Conservation (phyloP, 2,113 vertebrate genomes). For the Gymnogyps californianus region DNA sequence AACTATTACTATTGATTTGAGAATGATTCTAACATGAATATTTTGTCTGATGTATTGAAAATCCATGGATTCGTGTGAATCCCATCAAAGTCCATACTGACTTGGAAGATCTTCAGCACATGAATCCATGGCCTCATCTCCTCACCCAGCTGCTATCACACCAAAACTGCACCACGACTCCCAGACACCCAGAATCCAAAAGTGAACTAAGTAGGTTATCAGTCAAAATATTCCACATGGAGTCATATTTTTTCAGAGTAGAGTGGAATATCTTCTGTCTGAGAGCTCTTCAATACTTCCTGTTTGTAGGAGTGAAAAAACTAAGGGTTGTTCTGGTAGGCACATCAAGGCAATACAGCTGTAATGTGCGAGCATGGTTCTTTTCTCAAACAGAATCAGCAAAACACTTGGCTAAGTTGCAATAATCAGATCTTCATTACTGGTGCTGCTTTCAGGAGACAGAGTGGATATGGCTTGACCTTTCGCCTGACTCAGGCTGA, state of each 20-base stretch:
- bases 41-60: not conserved
- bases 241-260: not conserved
- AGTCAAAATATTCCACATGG: not conserved
- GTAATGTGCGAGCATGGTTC: not conserved
- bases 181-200: not conserved
- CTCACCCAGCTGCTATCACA: not conserved
- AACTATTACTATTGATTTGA: not conserved
- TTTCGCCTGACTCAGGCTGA: not conserved
- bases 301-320: not conserved
- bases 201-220: not conserved
- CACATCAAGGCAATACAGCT: not conserved
- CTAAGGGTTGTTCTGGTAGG: not conserved
- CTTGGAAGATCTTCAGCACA: not conserved
- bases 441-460: not conserved
- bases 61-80: not conserved
- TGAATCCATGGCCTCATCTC: not conserved
- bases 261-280: not conserved
- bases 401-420: not conserved
- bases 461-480: not conserved
- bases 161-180: not conserved
- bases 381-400: not conserved
- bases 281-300: not conserved
- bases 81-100: not conserved
- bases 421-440: not conserved
- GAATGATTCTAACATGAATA: not conserved